Evolutionary conservation across 2,113 vertebrate species (phyloP), one percentile per base, ranked within the genome.

Genomic region (Scomber japonicus): DNA sequence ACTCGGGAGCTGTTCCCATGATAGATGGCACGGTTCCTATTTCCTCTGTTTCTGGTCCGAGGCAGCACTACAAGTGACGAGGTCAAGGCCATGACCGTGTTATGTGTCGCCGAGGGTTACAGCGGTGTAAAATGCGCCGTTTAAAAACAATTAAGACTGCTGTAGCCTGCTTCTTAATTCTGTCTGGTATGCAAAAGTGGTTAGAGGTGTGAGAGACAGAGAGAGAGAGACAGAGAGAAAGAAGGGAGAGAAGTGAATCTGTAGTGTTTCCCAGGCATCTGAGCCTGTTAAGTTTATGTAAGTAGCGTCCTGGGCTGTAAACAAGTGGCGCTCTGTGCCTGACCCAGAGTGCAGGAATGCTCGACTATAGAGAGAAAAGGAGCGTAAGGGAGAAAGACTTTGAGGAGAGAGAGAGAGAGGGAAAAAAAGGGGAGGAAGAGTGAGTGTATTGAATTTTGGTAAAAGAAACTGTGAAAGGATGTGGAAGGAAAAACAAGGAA

Each of bases 281-380:
- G 11, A 85, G 91, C 87, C 87, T 77, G 82, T 83, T 88, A 45
- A 61, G 87, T 91, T 92, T 91, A 88, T 91, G 88, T 90, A 90
- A 91, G 86, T 60, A 81, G 82, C 82, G 35, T 19, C 78, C 70
- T 48, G 15, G 83, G 89, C 92, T 77, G 90, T 93, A 91, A 92
- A 94, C 92, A 94, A 94, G 91, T 76, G 86, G 72, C 51, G 80
- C 88, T 93, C 91, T 93, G 91, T 92, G 90, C 82, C 82, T 73
- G 83, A 73, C 75, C 87, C 82, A 80, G 75, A 75, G 79, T 73
- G 73, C 63, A 82, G 89, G 88, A 89, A 90, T 79, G 82, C 86
- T 83, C 27, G 3, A 46, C 80, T 64, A 73, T 59, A 57, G 77
- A 78, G 71, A 65, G 35, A 40, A 27, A 40, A 40, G 35, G 63